These are phyloP conservation scores for Apeira syringaria DNA, from an alignment of 2,888 invertebrate genomes.

Conservation along the genomic window DNA sequence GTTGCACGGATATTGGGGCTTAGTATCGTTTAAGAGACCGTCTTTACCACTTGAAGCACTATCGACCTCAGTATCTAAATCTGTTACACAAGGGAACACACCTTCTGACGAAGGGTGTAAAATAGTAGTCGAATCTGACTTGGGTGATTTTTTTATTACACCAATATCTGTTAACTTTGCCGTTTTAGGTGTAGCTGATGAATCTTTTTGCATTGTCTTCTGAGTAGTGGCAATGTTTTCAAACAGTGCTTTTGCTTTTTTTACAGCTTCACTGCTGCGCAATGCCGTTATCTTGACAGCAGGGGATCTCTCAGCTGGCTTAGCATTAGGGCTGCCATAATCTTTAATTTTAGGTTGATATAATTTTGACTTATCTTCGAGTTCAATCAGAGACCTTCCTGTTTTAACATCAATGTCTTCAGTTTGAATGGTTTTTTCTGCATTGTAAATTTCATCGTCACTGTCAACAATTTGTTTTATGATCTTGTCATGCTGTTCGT, in stretches of 20 bases:
- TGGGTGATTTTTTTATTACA: conserved; percentile 61
- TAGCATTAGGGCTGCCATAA: conserved; percentile 41
- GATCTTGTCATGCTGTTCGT: conserved; percentile 72
- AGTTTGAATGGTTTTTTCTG: conserved; percentile 20
- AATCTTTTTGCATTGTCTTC: conserved; percentile 46
- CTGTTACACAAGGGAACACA: conserved; percentile 40
- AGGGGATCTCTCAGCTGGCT: conserved; percentile 49
- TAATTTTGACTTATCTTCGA: conserved; percentile 40
- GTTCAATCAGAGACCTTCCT: conserved; percentile 18
- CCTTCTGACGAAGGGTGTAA: conserved; percentile 51
- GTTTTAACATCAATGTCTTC: conserved; percentile 22
- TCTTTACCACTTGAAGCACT: conserved; percentile 31
- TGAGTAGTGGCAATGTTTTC: conserved; percentile 84
- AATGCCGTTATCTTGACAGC: conserved; percentile 67
- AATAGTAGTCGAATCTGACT: conserved; percentile 49
- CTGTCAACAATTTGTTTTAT: conserved; percentile 63
- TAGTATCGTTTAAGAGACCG: conserved; percentile 38
- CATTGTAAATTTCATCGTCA: conserved; percentile 39
- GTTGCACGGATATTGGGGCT: conserved; percentile 30
- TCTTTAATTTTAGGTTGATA: conserved; percentile 53
- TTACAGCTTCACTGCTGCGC: conserved; percentile 86
- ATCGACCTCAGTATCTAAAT: conserved; percentile 49
- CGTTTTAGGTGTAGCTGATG: conserved; percentile 38
- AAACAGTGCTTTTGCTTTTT: conserved; percentile 88
- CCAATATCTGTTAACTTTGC: conserved; percentile 78